These are phyloP conservation scores for Leptopterna dolabrata DNA, from an alignment of 2,888 invertebrate species.

Conservation along the genomic window DNA sequence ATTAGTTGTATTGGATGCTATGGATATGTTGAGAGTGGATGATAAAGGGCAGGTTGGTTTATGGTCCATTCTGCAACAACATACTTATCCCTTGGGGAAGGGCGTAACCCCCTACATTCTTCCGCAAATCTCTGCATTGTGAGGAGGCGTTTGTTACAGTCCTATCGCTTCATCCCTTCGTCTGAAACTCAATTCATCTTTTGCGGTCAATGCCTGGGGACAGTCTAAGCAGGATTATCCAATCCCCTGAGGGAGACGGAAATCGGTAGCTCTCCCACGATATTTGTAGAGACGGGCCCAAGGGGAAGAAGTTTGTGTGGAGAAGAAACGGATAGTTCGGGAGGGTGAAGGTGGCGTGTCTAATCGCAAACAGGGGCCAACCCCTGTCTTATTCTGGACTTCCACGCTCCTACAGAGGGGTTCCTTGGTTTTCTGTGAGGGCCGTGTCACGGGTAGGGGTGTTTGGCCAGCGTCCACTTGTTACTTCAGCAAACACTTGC, in stretches of 20 bases:
- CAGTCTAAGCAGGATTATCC: slow-evolving; percentile 15
- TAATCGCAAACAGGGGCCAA: slow-evolving; percentile 41
- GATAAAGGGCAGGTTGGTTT: not conserved
- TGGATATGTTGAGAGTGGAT: not conserved
- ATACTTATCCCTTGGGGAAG: not conserved
- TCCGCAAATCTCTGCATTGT: not conserved
- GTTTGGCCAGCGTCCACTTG: slow-evolving; percentile 53
- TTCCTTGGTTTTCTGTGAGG: not conserved
- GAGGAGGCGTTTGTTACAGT: not conserved
- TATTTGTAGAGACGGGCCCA: slow-evolving; percentile 28
- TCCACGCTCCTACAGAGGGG: not conserved
- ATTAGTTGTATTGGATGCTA: not conserved
- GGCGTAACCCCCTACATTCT: not conserved
- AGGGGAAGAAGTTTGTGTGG: not conserved
- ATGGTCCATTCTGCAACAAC: not conserved
- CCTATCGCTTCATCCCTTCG: not conserved
- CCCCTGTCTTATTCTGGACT: not conserved
- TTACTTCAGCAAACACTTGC: slow-evolving; percentile 51
- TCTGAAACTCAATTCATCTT: not conserved
- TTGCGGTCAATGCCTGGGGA: slow-evolving; percentile 15
- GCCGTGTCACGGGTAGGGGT: slow-evolving; percentile 10
- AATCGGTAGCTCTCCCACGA: slow-evolving; percentile 37
- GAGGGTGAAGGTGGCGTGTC: slow-evolving; percentile 45
- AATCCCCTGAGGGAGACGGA: slow-evolving; percentile 4
- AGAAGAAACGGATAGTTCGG: not conserved